Conservation (phyloP, 2,888 invertebrate species). For the Rotaria macrura region DNA sequence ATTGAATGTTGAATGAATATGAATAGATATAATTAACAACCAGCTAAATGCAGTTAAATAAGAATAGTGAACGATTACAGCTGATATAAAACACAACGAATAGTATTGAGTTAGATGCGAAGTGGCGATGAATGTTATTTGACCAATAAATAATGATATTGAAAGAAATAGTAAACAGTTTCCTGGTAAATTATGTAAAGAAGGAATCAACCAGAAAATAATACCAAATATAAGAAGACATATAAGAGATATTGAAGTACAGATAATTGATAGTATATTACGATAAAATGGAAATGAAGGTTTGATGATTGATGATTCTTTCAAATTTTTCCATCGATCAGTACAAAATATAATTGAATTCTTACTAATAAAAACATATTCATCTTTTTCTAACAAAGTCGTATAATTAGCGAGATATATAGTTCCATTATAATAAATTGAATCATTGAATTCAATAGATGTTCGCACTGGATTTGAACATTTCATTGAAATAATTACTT, state of each 20-base stretch:
- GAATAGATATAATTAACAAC: background rate
- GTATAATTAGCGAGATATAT: background rate
- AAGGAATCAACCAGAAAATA: background rate
- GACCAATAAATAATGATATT: background rate
- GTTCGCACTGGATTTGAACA: background rate
- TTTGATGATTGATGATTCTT: background rate
- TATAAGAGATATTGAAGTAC: background rate
- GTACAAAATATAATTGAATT: background rate
- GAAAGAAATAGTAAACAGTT: background rate
- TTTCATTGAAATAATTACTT: conserved; percentile 7
- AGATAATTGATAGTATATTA: background rate
- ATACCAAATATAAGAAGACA: background rate
- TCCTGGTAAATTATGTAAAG: background rate
- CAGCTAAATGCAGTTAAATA: background rate
- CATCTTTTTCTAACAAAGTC: background rate
- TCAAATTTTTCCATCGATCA: background rate
- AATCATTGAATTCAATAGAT: background rate
- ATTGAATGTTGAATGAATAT: background rate
- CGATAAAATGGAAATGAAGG: background rate
- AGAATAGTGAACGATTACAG: background rate
- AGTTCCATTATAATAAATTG: background rate
- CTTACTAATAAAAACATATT: background rate
- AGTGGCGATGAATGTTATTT: background rate
- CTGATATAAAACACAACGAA: background rate
- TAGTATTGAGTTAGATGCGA: background rate